Base-by-base conservation (phyloP, 1,140 invertebrate species). In the Pseudobourletiella spinata region DNA sequence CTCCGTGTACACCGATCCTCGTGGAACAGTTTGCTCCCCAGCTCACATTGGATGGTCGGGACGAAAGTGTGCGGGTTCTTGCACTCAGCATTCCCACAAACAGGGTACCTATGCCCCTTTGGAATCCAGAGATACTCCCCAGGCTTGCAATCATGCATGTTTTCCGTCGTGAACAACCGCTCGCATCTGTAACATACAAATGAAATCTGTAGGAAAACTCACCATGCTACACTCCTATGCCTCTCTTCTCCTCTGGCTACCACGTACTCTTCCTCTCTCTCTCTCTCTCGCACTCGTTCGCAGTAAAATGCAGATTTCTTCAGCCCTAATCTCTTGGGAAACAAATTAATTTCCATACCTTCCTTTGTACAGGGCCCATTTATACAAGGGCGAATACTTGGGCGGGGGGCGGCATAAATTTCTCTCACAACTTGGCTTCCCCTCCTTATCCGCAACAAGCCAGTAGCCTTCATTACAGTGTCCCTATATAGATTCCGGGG, bases 301-400 rank as follows among this genome's bases (percentile, higher is more conserved):
- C n/a, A n/a, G n/a, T n/a, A n/a, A n/a, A n/a, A n/a, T n/a, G n/a
- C n/a, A n/a, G n/a, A n/a, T n/a, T n/a, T n/a, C n/a, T n/a, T n/a
- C n/a, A n/a, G n/a, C n/a, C n/a, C n/a, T n/a, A n/a, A n/a, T n/a
- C n/a, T n/a, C n/a, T n/a, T n/a, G n/a, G n/a, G n/a, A n/a, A n/a
- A n/a, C n/a, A n/a, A 39, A 39, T 39, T 39, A n/a, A 39, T 25
- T 66, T 60, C 20, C 46, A 15, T 59, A 66, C 8, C 65, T 59
- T 62, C 68, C 68, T 39, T 69, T 69, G 65, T 66, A 69, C 30
- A 69, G 44, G 24, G 64, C 65, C 68, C 68, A 69, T 52, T 67
- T 52, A 42, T 69, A 69, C 29, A 59, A 59, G 24, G 56, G 55
- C 4, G 51, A 64, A 20, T 59, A 64, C 48, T 64, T 55, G 22